Base-by-base conservation (phyloP, 2,888 invertebrate species). In the Acleris emargana region DNA sequence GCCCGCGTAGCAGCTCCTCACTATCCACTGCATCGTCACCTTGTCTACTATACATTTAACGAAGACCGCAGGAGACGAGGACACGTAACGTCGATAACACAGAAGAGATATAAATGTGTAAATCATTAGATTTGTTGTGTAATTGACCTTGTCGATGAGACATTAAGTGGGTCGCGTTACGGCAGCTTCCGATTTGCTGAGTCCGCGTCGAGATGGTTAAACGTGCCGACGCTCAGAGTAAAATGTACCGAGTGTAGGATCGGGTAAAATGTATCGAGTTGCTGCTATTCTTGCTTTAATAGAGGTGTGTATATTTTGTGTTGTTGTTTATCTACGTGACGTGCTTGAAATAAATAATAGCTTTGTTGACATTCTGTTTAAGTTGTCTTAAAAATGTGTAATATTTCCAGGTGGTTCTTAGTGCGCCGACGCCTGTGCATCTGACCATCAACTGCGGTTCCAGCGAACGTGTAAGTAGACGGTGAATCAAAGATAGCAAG, bases 381-480 rank as follows among this genome's bases (percentile, higher is more conserved):
- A 42, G 17, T 22, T 54, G 16, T 22, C 55, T 71, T 62, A 68
- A 72, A 62, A 50, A 54, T 82, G 82, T 64, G 79, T 85, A 82
- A 82, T 70, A 81, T 67, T 72, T 75, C 60, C 62, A 67, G 67
- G 70, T 73, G 20, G 69, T 71, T 45, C 73, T 68, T 9, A 73
- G 72, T 62, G 83, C 80, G 32, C 77, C 83, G n/a, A 74, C 85
- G 13, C 89, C 91, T 4, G 58, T 89, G 7, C 83, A 84, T 18
- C 70, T 89, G 25, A 88, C 87, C 0, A 88, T 91, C 49, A 87
- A 91, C 71, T 91, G 91, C 69, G 76, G 81, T 62, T 82, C 86
- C 20, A 78, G 81, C 67, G 84, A 86, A 73, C 82, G 77, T 80
- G 91, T 90, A 75, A 81, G 78, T 42, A 45, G 17, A n/a, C n/a